Percentiles rank a stretch among this genome's conserved stretches.
These are phyloP conservation scores for Otocyon megalotis DNA, from an alignment of 2,113 vertebrate species.

Conservation along the genomic window DNA sequence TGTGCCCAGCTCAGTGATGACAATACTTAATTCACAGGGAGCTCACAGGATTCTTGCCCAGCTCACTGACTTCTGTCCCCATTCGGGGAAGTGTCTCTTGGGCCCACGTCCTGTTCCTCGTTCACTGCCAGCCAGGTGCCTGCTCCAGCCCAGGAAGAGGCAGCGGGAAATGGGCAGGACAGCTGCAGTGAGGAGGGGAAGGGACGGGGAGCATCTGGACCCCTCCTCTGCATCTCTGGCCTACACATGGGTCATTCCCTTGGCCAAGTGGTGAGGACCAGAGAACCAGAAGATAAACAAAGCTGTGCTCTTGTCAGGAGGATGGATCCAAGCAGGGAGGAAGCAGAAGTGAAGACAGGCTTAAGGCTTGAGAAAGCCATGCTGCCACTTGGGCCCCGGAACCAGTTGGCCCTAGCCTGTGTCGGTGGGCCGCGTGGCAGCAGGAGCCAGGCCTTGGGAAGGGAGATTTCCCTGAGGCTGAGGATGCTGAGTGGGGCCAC, in stretches of 20 bases:
- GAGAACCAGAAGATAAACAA: neutral
- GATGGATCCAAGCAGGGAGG: neutral
- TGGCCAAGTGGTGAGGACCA: neutral
- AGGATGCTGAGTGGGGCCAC: too few species aligned
- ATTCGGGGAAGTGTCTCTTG: neutral
- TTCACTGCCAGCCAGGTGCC: neutral
- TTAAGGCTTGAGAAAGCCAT: fast-evolving
- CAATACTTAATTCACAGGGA: neutral
- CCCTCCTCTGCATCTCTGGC: neutral
- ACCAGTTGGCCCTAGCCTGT: neutral
- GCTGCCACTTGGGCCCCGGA: neutral
- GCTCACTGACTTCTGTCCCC: neutral
- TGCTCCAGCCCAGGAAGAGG: neutral
- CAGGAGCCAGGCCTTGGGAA: neutral
- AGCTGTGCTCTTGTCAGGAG: neutral
- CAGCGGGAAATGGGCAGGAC: neutral
- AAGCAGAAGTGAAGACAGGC: neutral
- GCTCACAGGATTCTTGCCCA: neutral
- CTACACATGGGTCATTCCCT: neutral
- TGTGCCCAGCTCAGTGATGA: neutral
- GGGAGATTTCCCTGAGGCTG: neutral
- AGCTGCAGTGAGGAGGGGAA: fast-evolving
- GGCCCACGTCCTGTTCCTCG: neutral
- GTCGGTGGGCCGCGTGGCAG: neutral
- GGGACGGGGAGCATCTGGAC: neutral